Base-by-base conservation (phyloP, 2,797 vertebrate genomes). In the Hypotaenidia philippensis region DNA sequence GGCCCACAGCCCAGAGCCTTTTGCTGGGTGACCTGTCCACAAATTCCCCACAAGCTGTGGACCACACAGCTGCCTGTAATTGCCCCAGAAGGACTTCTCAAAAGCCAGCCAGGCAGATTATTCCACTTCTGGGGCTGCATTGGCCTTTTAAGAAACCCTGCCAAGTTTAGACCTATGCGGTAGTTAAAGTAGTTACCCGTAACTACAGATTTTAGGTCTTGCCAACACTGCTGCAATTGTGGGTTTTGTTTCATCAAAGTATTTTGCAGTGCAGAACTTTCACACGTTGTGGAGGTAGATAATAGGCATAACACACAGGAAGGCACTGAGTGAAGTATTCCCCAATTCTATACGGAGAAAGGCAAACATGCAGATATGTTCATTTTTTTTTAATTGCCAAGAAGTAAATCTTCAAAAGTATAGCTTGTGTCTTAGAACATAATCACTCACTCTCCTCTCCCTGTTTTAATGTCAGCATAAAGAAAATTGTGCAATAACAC, bases 401-500 rank as follows among this genome's bases (percentile, higher is more conserved):
- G 70, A 76, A 65, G 41, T 94, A 93, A 93, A 93, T 90, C 85
- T 94, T 90, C 57, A 69, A n/a, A 90, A 92, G 65, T 56, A 44
- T 81, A 61, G 29, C 36, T 88, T 93, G 47, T 65, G 11, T 83
- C 87, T 91, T 85, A 64, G 76, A 85, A 82, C 17, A 49, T 77
- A 95, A 94, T 81, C 79, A 71, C 22, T 97, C 69, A 64, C 41
- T 90, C 65, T 87, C 9, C 59, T 94, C 78, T 81, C 40, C 45
- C 55, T 86, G 26, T 83, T 94, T 90, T 90, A 94, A 66, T 90
- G 87, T 79, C 83, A 93, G 80, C 77, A 72, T 93, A 93, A 97
- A 93, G 83, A 94, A 95, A 94, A 93, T 32, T 44, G 45, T 81
- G 57, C 72, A 86, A n/a, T 96, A 93, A 91, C 83, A 83, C 83